Conservation (phyloP, 2,888 invertebrate species). For the Xestia rhomboidea region DNA sequence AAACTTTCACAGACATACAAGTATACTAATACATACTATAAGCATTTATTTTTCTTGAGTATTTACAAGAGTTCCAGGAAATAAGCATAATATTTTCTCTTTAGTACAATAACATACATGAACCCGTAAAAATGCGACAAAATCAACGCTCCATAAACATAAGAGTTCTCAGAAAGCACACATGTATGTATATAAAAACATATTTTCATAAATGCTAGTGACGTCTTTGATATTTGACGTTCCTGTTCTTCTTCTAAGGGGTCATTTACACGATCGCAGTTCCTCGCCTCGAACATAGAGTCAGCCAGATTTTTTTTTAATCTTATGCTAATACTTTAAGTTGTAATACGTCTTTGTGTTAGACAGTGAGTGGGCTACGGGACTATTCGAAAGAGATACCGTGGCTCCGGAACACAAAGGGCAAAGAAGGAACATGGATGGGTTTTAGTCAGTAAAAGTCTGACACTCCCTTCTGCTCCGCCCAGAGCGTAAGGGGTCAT, state of each 20-base stretch:
- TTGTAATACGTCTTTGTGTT: too few relatives aligned
- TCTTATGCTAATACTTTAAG: too few relatives aligned
- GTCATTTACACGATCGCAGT: constrained; percentile 2
- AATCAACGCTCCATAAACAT: constrained; percentile 30
- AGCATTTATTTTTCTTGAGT: constrained; percentile 15
- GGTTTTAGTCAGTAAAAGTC: too few relatives aligned
- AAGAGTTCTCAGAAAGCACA: constrained; percentile 9
- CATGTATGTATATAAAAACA: constrained; percentile 20
- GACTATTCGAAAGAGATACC: too few relatives aligned
- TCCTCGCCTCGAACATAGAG: not conserved
- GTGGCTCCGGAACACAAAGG: too few relatives aligned
- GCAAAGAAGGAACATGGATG: too few relatives aligned
- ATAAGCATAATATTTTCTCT: constrained; percentile 20
- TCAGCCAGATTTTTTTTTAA: too few relatives aligned
- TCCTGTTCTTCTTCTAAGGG: constrained; percentile 18
- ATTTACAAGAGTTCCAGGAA: not conserved
- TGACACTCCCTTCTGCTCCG: too few relatives aligned
- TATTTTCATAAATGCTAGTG: constrained; percentile 27
- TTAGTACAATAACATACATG: constrained; percentile 19
- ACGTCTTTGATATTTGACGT: constrained; percentile 44
- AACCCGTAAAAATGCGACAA: constrained; percentile 29
- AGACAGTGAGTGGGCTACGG: too few relatives aligned
- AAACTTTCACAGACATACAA: not conserved
- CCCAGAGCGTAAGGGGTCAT: too few relatives aligned
- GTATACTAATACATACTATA: not conserved